Conservation (phyloP, 2,113 vertebrate genomes). For the Boulengeromyrus knoepffleri region DNA sequence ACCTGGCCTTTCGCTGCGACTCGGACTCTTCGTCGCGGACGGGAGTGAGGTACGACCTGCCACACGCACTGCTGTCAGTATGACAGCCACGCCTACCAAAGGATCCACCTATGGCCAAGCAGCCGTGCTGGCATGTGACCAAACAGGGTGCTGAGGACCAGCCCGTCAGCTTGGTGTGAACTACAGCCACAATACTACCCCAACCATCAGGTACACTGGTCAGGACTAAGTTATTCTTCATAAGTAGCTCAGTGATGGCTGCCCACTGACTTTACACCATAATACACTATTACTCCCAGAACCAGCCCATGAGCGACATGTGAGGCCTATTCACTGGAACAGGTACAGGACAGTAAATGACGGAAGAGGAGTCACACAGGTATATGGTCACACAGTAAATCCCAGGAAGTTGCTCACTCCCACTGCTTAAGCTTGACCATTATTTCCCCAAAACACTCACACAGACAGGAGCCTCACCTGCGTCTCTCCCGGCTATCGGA, state of each 20-base stretch:
- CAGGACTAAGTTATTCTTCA: neutral
- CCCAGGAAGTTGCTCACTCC: neutral
- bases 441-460: neutral
- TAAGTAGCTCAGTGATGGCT: neutral
- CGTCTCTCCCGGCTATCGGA: slow-evolving; percentile 89
- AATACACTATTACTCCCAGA: neutral
- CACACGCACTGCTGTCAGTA: neutral
- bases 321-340: neutral
- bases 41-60: slow-evolving; percentile 95
- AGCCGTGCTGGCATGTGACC: too few species aligned
- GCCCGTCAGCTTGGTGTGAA: neutral
- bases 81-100: neutral
- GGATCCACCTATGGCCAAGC: neutral
- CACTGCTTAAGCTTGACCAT: neutral
- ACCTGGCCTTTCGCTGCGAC: slow-evolving; percentile 97
- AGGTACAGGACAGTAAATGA: neutral
- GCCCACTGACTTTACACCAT: neutral
- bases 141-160: neutral
- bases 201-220: neutral
- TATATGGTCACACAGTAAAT: neutral
- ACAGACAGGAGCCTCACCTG: slow-evolving; percentile 60
- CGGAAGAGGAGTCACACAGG: neutral
- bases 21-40: slow-evolving; percentile 97
- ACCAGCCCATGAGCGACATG: neutral
- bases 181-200: neutral